A percentile compares a stretch with the other conserved stretches of the same genome.
phyloP scores from a whole-genome alignment of 2,797 vertebrate species.

The Alfaro cultratus region DNA sequence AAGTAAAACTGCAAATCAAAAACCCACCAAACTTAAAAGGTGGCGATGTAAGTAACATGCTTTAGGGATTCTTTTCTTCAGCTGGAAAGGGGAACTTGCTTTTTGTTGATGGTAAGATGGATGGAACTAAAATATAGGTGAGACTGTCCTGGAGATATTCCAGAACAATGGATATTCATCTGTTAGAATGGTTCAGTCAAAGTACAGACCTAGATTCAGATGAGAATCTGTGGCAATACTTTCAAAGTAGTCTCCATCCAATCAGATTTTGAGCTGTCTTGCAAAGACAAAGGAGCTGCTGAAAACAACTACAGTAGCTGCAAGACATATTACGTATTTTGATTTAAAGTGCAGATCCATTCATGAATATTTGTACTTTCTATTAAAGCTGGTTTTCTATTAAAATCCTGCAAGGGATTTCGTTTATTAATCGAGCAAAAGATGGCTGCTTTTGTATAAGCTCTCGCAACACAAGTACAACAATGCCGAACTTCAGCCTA shows the following conservation, averaged over 20 bases:
- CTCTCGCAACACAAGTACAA: not conserved
- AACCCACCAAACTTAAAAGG: not conserved
- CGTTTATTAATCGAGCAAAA: not conserved
- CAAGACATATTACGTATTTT: not conserved
- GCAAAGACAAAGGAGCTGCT: not conserved
- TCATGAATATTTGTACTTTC: not conserved
- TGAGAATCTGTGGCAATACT: too few relatives aligned
- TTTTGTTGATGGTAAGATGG: not conserved
- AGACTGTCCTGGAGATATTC: not conserved
- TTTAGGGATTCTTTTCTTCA: not conserved
- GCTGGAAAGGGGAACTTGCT: not conserved
- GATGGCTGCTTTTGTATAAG: not conserved
- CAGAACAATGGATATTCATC: not conserved
- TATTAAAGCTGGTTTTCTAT: not conserved
- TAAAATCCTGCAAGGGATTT: not conserved
- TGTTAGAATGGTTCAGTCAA: not conserved
- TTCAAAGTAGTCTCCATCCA: not conserved
- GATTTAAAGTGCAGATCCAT: not conserved
- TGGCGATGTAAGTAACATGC: not conserved
- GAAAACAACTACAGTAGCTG: not conserved
- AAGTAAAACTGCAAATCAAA: not conserved
- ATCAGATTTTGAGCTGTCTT: not conserved
- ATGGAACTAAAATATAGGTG: not conserved
- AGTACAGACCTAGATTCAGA: not conserved
- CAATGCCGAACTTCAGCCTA: conserved; percentile 26